These are phyloP conservation scores for Anastrepha obliqua DNA, from an alignment of 1,140 invertebrate species.

Conservation along the genomic window DNA sequence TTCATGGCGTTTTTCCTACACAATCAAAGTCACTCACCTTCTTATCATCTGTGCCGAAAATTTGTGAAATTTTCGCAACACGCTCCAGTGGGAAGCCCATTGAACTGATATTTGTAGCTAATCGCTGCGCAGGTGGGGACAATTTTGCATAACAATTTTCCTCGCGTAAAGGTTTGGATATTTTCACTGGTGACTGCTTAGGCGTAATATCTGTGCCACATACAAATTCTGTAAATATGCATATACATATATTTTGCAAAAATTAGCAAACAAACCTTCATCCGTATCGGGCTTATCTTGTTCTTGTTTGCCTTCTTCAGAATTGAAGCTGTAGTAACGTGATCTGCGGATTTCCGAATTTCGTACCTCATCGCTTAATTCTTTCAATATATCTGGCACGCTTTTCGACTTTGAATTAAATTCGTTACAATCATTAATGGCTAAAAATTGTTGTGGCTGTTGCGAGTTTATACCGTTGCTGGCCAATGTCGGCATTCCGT, in stretches of 20 bases:
- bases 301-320: conserved; percentile 59
- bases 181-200: conserved; percentile 39
- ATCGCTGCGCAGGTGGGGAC: conserved; percentile 76
- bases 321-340: conserved; percentile 71
- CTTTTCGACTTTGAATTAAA: conserved; percentile 76
- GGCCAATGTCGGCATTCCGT: neutral
- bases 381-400: conserved; percentile 83
- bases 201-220: neutral
- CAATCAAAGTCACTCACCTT: conserved; percentile 78
- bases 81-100: conserved; percentile 91
- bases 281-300: neutral
- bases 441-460: neutral
- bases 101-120: conserved; percentile 83
- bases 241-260: neutral
- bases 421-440: neutral
- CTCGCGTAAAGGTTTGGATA: neutral
- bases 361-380: conserved; percentile 81
- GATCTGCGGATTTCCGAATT: conserved; percentile 71
- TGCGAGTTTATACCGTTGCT: conserved; percentile 3
- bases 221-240: neutral
- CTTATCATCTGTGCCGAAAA: conserved; percentile 87
- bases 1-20: neutral
- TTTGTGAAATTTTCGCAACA: conserved; percentile 83
- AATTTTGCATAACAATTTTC: conserved; percentile 49
- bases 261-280: conserved; percentile 2